Percentiles rank a stretch among this genome's conserved stretches.
Evolutionary conservation across 2,113 vertebrate species (phyloP).

Genomic region (Oryzias celebensis): DNA sequence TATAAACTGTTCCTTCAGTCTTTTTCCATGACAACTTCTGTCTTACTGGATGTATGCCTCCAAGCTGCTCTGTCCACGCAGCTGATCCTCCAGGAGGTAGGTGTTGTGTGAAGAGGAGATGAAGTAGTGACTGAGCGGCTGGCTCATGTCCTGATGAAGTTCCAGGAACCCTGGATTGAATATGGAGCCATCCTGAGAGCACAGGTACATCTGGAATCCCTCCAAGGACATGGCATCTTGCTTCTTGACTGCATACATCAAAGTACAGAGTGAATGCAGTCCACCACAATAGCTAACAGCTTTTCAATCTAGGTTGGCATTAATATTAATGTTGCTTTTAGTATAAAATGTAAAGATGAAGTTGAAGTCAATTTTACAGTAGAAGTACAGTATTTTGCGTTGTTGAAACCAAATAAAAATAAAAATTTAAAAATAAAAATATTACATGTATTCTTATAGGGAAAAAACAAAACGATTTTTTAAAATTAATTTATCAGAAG

Average conservation of each 20-base stretch:
- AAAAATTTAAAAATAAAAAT: no score
- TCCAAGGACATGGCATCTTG: conserved; percentile 82
- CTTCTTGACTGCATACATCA: conserved; percentile 52
- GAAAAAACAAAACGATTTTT: no score
- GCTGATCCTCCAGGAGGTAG: conserved; percentile 92
- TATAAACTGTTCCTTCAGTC: not conserved
- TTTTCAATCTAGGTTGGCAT: no score
- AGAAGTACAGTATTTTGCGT: no score
- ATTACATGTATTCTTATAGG: no score
- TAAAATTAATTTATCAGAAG: no score
- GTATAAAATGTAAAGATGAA: no score
- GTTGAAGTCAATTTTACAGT: no score
- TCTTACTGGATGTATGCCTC: conserved; percentile 93
- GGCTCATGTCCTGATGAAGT: conserved; percentile 90
- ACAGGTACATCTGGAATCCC: conserved; percentile 90
- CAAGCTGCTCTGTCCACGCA: conserved; percentile 90
- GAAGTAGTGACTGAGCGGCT: conserved; percentile 90
- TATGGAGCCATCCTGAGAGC: conserved; percentile 88
- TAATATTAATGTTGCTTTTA: no score
- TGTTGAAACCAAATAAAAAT: no score
- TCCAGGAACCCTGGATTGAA: conserved; percentile 77
- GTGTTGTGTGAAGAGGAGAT: conserved; percentile 98
- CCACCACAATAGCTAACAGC: not conserved
- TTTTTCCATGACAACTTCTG: not conserved
- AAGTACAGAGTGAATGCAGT: not conserved